Base-by-base conservation (phyloP, 2,888 invertebrate species). In the Tetragonisca angustula region DNA sequence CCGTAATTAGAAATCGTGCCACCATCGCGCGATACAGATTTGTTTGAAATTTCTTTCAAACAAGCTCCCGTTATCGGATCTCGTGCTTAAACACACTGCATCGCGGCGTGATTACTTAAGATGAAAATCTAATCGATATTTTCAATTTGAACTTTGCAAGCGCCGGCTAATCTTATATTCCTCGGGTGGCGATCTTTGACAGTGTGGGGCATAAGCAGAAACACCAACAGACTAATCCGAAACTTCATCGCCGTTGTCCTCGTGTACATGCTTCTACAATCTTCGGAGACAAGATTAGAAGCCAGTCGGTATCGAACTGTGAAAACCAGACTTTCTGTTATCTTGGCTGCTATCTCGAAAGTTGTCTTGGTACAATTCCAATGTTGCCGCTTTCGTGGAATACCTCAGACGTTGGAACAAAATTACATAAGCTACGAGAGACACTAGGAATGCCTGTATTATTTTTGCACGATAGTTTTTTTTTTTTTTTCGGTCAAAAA, bases 181-280 rank as follows among this genome's bases (percentile, higher is more conserved):
- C 19, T n/a, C 1, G 24, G 49, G 11, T n/a, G 27, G 11, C 72
- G 72, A 62, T 50, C 50, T 62, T 62, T 27, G 50, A 5, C 17
- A 13, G 15, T 2, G 32, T 24, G 9, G 15, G 17, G 9, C 62
- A 62, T 73, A 73, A 73, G 72, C 50, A 50, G 72, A 73, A 73
- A 73, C 72, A 73, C n/a, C 62, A 73, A 73, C 72, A 73, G 50
- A 36, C 49, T 73, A 76, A 76, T 68, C 27, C 49, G 21, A 27
- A 77, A 77, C 76, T 70, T 71, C 54, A 56, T 75, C 80, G 24
- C 4, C 54, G 76, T 32, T 50, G 62, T 62, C n/a, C 72, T 50
- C 17, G 50, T 52, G 9, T 32, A 62, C 49, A 52, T 6, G 17
- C 52, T n/a, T 17, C 52, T 21, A 21, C 61, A 6, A 21, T 49